A percentile compares a stretch with the other conserved stretches of the same genome.
Conservation (phyloP, 2,888 invertebrate genomes). For the Alcis repandata region DNA sequence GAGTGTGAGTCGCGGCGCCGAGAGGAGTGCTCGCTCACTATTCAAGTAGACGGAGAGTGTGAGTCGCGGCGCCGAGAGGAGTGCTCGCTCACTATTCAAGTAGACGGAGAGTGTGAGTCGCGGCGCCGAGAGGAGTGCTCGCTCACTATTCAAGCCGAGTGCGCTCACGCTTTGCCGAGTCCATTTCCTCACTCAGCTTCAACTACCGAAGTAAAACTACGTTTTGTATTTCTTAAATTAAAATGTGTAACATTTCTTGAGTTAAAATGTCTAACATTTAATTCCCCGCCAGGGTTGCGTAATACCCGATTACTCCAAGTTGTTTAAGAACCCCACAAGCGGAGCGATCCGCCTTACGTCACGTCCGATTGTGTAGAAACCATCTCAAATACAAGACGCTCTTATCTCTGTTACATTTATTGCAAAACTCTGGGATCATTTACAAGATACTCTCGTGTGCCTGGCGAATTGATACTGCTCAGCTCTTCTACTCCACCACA, state of each 20-base stretch:
- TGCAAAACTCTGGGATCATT: slow-evolving; percentile 51
- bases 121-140: slow-evolving; percentile 50
- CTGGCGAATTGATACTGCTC: slow-evolving; percentile 63
- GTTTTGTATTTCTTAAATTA: slow-evolving; percentile 60
- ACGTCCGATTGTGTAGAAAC: slow-evolving; percentile 55
- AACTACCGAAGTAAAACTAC: slow-evolving; percentile 40
- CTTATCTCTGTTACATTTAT: slow-evolving; percentile 56
- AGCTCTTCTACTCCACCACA: slow-evolving; percentile 48
- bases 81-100: slow-evolving; percentile 63
- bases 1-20: slow-evolving; percentile 44
- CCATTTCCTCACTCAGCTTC: slow-evolving; percentile 55
- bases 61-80: slow-evolving; percentile 47
- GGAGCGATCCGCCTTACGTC: slow-evolving; percentile 56
- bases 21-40: slow-evolving; percentile 60
- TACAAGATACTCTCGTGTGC: slow-evolving; percentile 52
- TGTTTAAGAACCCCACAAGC: slow-evolving; percentile 56
- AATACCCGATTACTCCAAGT: slow-evolving; percentile 61
- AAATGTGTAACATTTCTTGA: slow-evolving; percentile 46
- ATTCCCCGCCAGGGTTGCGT: slow-evolving; percentile 58
- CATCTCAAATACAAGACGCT: slow-evolving; percentile 49
- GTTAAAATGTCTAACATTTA: slow-evolving; percentile 48
- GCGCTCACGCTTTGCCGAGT: slow-evolving; percentile 59
- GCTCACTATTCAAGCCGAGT: slow-evolving; percentile 64
- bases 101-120: slow-evolving; percentile 37
- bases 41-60: slow-evolving; percentile 62